These are phyloP conservation scores for Caenorhabditis sp. DNA, from an alignment of 2,888 invertebrate genomes.

Conservation along the genomic window DNA sequence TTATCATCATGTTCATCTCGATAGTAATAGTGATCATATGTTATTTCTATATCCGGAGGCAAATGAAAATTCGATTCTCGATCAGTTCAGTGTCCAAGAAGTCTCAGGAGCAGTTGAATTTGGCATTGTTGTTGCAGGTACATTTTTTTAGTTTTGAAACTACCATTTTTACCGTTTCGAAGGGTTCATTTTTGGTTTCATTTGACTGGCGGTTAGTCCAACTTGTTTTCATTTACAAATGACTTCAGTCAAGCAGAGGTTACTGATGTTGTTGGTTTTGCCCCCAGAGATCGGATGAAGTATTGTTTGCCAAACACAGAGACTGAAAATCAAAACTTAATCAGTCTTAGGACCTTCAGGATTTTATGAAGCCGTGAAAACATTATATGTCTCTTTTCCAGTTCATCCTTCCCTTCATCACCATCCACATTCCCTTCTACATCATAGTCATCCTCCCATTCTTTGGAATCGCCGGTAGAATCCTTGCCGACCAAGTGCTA, in stretches of 20 bases:
- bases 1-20: slow-evolving; percentile 48
- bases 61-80: slow-evolving; percentile 29
- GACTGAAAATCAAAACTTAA: too few relatives aligned
- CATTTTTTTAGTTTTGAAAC: background rate
- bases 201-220: too few relatives aligned
- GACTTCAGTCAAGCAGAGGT: too few relatives aligned
- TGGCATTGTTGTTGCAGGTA: slow-evolving; percentile 35
- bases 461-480: slow-evolving; percentile 26
- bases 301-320: too few relatives aligned
- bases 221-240: too few relatives aligned
- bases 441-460: slow-evolving; percentile 52
- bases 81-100: slow-evolving; percentile 26
- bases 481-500: slow-evolving; percentile 30
- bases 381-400: too few relatives aligned
- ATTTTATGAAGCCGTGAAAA: too few relatives aligned
- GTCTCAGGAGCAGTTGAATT: slow-evolving; percentile 55
- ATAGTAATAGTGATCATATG: slow-evolving; percentile 31
- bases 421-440: slow-evolving; percentile 65
- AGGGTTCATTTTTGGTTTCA: too few relatives aligned
- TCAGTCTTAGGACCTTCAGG: too few relatives aligned
- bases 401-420: slow-evolving; percentile 58
- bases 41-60: slow-evolving; percentile 26
- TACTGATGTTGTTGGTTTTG: too few relatives aligned
- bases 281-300: too few relatives aligned
- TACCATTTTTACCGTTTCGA: too few relatives aligned